Evolutionary conservation across 2,797 vertebrate genomes (phyloP), one percentile per base, ranked within the genome.

Genomic region (Darevskia mixta): DNA sequence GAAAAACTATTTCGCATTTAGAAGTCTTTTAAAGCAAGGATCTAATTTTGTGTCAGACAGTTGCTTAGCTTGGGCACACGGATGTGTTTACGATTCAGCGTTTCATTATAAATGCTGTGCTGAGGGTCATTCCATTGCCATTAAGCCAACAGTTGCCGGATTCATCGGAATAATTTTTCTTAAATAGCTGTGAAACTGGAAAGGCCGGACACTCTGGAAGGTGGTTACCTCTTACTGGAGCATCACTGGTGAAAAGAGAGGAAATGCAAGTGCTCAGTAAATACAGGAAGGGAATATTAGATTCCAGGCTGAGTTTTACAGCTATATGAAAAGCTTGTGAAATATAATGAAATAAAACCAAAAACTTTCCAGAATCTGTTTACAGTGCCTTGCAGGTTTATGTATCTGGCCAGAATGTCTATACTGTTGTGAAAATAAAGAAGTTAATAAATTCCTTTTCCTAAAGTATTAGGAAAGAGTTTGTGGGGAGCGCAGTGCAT

Each of bases 291-390:
- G 23, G 61, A 66, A 49, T 78, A 67, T 35, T 67, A 29, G 9
- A 67, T 66, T 77, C 5, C 43, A 7, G n/a, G 27, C 25, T 71
- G 27, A n/a, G 67, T 27, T 83, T 83, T 72, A 55, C 45, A 71
- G 18, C 10, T 45, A 11, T 79, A 32, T 64, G 35, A 85, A 27
- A n/a, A 43, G 15, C 38, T 77, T 79, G 49, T 86, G 41, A 78
- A 78, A 86, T 67, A 45, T 17, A 25, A 66, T 85, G 38, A 78
- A 77, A n/a, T 32, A 61, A 85, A 85, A 77, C 64, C 83, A 85
- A 66, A 43, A 85, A 45, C 43, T 76, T 38, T 41, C 58, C 5
- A n/a, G 58, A 6, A 64, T 15, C 5, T 85, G n/a, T 32, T 23
- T 7, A 29, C 58, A 32, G 41, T 49, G 75, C 49, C 41, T 35